phyloP scores from a whole-genome alignment of 2,888 invertebrate genomes.

The Strigamia crassipes region DNA sequence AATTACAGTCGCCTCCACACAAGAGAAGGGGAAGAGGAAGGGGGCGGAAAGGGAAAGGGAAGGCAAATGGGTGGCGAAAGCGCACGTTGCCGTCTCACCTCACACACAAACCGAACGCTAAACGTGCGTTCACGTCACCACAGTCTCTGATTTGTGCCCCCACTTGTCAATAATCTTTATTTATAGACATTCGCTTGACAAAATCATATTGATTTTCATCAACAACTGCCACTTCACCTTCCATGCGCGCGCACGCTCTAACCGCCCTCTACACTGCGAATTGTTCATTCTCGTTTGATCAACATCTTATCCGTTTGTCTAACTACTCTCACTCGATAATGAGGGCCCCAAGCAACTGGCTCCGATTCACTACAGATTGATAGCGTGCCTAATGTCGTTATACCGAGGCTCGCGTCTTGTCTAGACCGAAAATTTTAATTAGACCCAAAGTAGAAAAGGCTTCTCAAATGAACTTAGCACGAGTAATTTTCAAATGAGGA shows the following conservation, averaged over 20 bases:
- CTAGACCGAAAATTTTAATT: slow-evolving; percentile 16
- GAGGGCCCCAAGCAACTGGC: background rate
- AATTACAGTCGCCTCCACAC: slow-evolving; percentile 16
- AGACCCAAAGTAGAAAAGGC: slow-evolving; percentile 16
- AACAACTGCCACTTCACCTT: slow-evolving; percentile 16
- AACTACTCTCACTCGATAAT: slow-evolving; percentile 6
- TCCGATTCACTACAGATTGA: slow-evolving; percentile 12
- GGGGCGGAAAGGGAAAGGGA: slow-evolving; percentile 14
- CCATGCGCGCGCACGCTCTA: slow-evolving; percentile 16
- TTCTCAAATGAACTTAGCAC: slow-evolving; percentile 12
- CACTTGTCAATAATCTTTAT: slow-evolving; percentile 21
- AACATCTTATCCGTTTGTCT: slow-evolving; percentile 10
- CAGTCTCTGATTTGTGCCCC: slow-evolving; percentile 16
- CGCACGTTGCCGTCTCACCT: slow-evolving; percentile 16
- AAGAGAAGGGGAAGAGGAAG: slow-evolving; percentile 11
- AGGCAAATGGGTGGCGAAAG: slow-evolving; percentile 16
- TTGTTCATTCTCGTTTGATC: slow-evolving; percentile 11
- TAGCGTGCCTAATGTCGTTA: background rate
- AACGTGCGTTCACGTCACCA: slow-evolving; percentile 17
- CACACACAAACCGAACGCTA: slow-evolving; percentile 12
- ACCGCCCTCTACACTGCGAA: slow-evolving; percentile 11
- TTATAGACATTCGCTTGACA: slow-evolving; percentile 21
- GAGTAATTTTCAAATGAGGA: slow-evolving; percentile 16
- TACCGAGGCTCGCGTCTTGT: background rate
- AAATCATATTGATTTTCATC: slow-evolving; percentile 21